Evolutionary conservation across 1,140 invertebrate genomes (phyloP), one percentile per base, ranked within the genome.

Genomic region (Prorops nasuta): DNA sequence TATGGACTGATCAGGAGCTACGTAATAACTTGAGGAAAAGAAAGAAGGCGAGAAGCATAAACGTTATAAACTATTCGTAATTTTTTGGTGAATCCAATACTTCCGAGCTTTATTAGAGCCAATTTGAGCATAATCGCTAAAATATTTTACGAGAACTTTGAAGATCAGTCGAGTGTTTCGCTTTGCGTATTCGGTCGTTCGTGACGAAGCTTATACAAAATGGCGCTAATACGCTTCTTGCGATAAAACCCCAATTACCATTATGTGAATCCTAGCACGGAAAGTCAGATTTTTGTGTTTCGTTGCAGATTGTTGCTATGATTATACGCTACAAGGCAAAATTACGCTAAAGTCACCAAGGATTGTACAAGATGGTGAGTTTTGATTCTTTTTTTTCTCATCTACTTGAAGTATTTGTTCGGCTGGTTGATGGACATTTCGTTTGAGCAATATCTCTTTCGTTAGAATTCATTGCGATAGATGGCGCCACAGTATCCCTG

Each of bases 221-320:
- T 62, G 59, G 59, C 59, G 58, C 9, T 50, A 21, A 34, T 38
- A 56, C 35, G 31, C 14, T 36, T 18, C 22, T 49, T 32, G 16
- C 2, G 2, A 28, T 28, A 6, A 4, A 10, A 28, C 10, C 10
- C 10, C 4, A 28, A 4, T 4, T 28, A 28, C 10, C 4, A 4
- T 10, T 28, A 4, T 28, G 24, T 28, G 24, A 28, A 28, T 4
- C 4, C 17, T 20, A 6, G 9, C 10, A 35, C 6, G 1, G 21
- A 6, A 46, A 48, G 7, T 18, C 19, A 31, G 46, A 43, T 68
- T 49, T 66, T 49, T 58, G 56, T 66, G 54, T 66, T 58, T 64
- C 36, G 51, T 67, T 66, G 42, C 63, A 69, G 63, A 64, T 60
- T 40, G 39, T 24, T 54, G 42, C 42, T 50, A 67, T 57, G 59